phyloP scores from a whole-genome alignment of 2,113 vertebrate genomes.

The Lipotes vexillifer region DNA sequence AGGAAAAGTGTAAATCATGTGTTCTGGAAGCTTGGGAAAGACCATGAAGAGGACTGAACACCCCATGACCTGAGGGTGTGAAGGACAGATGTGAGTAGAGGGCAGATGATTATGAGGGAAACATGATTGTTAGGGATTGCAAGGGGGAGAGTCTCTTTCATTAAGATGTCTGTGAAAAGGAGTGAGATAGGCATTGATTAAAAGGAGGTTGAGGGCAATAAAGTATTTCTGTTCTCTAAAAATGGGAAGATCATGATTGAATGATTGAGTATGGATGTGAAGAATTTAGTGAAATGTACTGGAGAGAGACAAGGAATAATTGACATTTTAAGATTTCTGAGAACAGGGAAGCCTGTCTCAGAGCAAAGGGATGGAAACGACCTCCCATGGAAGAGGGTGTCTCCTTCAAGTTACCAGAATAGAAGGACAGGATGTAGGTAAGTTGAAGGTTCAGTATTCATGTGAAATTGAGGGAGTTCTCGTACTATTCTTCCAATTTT shows the following conservation, averaged over 20 bases:
- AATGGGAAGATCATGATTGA: not conserved
- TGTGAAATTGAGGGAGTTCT: not conserved
- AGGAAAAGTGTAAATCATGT: not conserved
- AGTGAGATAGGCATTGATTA: not conserved
- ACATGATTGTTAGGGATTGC: rapidly evolving
- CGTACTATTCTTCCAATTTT: not conserved
- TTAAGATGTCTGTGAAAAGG: not conserved
- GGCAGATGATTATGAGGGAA: not conserved
- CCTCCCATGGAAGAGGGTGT: not conserved
- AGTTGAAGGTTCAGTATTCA: not conserved
- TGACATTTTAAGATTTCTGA: not conserved
- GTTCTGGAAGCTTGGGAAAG: not conserved
- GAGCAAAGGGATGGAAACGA: not conserved
- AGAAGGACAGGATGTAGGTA: not conserved
- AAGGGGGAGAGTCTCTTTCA: not conserved
- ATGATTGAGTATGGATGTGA: rapidly evolving
- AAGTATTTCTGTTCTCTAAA: not conserved
- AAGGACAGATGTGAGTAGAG: not conserved
- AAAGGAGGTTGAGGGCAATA: not conserved
- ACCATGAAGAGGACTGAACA: rapidly evolving
- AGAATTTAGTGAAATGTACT: not conserved
- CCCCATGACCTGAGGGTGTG: rapidly evolving
- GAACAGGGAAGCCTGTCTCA: not conserved
- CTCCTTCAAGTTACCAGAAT: too few relatives aligned
- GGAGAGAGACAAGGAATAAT: not conserved